Evolutionary conservation across 2,797 vertebrate species (phyloP), one percentile per base, ranked within the genome.

Genomic region (Glyptemys insculpta): DNA sequence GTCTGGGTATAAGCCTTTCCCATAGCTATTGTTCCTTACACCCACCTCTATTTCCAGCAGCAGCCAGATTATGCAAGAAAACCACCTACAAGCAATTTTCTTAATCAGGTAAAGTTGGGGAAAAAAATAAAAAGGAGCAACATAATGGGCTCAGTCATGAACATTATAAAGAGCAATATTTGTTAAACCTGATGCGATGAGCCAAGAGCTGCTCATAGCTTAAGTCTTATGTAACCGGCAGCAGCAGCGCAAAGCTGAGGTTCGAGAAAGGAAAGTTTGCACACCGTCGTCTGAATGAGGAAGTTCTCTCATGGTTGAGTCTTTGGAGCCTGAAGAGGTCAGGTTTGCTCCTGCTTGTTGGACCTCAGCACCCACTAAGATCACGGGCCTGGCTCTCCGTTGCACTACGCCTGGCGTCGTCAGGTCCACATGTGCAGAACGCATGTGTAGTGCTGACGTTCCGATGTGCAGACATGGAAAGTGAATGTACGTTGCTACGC

Each of bases 111-210:
- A 85, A 88, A 92, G 82, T 68, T 54, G 53, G 34, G 62, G 8
- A 4, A 65, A 16, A 62, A 62, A 65, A 65, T 65, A n/a, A 68
- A 62, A 68, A 37, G 62, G 47, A 92, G 81, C 62, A 59, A 27
- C 62, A 72, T 92, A 92, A 92, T 85, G 53, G 84, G 62, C 82
- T 76, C 82, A 85, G 81, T 88, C 86, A 81, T 41, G 57, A 92
- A 81, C 76, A 88, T 76, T 88, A 18, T 68, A 68, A 68, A 68
- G 34, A 68, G 62, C 62, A 68, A 10, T 37, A 37, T 92, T 92
- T 81, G 54, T 87, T 52, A 53, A 76, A 62, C 74, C 68, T 92
- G 11, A 8, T 84, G 62, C 59, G 62, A 92, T 79, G 76, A 84
- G 78, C 72, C 84, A 80, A 85, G 21, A 72, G 68, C 37, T 18